Evolutionary conservation across 2,888 invertebrate species (phyloP).

Genomic region (Falcaria lacertinaria): DNA sequence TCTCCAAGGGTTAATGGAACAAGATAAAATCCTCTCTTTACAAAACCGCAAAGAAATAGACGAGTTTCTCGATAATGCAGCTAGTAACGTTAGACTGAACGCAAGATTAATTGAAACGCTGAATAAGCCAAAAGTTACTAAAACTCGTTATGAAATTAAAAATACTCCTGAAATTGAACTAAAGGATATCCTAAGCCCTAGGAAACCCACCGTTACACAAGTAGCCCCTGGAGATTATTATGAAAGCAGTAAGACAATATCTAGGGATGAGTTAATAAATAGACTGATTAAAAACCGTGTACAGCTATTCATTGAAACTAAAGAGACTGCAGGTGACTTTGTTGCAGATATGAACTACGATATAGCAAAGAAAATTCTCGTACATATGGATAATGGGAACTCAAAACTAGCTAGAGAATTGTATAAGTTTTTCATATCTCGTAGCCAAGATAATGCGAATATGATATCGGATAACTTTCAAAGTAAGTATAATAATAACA

Average conservation of each 20-base stretch:
- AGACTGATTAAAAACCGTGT: slow-evolving; percentile 60
- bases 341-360: slow-evolving; percentile 43
- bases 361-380: slow-evolving; percentile 49
- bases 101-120: slow-evolving; percentile 33
- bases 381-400: slow-evolving; percentile 49
- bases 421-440: slow-evolving; percentile 44
- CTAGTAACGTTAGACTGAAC: slow-evolving; percentile 36
- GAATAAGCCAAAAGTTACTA: slow-evolving; percentile 14
- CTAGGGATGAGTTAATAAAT: slow-evolving; percentile 51
- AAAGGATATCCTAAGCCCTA: slow-evolving; percentile 2
- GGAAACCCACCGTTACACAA: slow-evolving; percentile 2
- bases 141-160: slow-evolving; percentile 2
- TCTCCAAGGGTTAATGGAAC: slow-evolving; percentile 29
- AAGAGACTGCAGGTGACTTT: slow-evolving; percentile 33
- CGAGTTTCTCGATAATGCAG: slow-evolving; percentile 44
- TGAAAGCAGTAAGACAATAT: slow-evolving; percentile 32
- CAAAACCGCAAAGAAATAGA: slow-evolving; percentile 31
- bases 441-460: slow-evolving; percentile 19
- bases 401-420: slow-evolving; percentile 50
- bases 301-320: slow-evolving; percentile 39
- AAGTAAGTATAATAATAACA: slow-evolving; percentile 12
- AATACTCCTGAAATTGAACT: slow-evolving; percentile 4
- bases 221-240: not conserved
- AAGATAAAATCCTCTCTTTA: slow-evolving; percentile 19
- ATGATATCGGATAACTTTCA: slow-evolving; percentile 2